Percentiles rank a stretch among this genome's conserved stretches.
Conservation (phyloP, 2,888 invertebrate species). For the Fragum whitleyi region DNA sequence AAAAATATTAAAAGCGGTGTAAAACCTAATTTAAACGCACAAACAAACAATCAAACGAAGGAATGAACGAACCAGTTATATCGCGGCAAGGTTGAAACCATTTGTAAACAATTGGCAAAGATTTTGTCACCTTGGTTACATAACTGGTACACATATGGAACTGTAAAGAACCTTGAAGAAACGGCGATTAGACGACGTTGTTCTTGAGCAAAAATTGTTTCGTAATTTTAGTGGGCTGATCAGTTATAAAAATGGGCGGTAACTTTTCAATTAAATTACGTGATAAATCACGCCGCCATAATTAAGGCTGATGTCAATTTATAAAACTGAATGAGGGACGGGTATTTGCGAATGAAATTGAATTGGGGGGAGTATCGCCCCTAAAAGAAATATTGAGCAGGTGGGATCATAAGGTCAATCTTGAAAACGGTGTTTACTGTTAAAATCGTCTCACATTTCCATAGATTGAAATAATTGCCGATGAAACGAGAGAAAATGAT, state of each 20-base stretch:
- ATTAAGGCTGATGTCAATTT: neutral
- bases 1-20: too few relatives aligned
- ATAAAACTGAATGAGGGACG: slow-evolving; percentile 5
- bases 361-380: slow-evolving; percentile 1
- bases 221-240: too few relatives aligned
- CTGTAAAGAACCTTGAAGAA: too few relatives aligned
- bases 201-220: too few relatives aligned
- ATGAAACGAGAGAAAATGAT: neutral
- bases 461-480: neutral
- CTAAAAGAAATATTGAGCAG: neutral
- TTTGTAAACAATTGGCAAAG: too few relatives aligned
- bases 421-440: neutral
- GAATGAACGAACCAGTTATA: too few relatives aligned
- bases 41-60: too few relatives aligned
- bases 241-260: neutral
- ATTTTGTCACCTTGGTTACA: too few relatives aligned
- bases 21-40: too few relatives aligned
- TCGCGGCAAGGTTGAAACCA: too few relatives aligned
- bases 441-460: neutral
- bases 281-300: slow-evolving; percentile 4
- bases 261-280: neutral
- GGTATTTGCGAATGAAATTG: neutral
- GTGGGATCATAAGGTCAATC: slow-evolving; percentile 8
- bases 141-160: too few relatives aligned
- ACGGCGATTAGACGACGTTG: too few relatives aligned